These are phyloP conservation scores for Catocala fraxini DNA, from an alignment of 2,888 invertebrate species.

Conservation along the genomic window DNA sequence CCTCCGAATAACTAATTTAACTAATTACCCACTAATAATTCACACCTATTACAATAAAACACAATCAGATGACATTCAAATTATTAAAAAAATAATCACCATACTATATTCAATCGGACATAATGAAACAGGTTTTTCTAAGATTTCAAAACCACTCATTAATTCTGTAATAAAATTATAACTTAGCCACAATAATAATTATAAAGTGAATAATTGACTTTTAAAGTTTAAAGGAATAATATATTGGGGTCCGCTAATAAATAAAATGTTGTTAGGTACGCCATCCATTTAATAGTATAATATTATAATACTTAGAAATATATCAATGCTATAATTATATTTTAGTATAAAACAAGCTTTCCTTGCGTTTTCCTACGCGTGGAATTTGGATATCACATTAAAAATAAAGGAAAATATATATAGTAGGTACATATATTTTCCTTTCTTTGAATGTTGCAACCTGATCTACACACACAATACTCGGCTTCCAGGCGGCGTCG, in stretches of 20 bases:
- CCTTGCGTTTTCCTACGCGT: no score
- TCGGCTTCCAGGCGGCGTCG: no score
- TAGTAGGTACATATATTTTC: no score
- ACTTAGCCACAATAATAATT: constrained; percentile 50
- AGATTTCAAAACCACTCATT: constrained; percentile 24
- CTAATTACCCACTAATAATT: constrained; percentile 44
- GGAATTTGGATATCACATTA: no score
- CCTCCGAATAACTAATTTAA: constrained; percentile 28
- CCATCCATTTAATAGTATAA: not conserved
- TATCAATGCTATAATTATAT: not conserved
- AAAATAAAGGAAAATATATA: no score
- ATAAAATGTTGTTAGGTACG: constrained; percentile 48
- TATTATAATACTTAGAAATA: not conserved
- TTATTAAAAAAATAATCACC: constrained; percentile 3
- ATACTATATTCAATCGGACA: constrained; percentile 5
- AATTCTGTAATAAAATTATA: constrained; percentile 37
- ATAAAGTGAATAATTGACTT: constrained; percentile 53
- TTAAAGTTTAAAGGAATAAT: constrained; percentile 57
- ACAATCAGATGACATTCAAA: constrained; percentile 33
- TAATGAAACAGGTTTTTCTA: constrained; percentile 3
- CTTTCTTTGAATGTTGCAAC: no score
- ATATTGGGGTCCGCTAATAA: constrained; percentile 60
- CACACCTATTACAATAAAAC: constrained; percentile 29
- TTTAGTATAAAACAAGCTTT: no score
- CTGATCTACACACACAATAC: no score